Evolutionary conservation across 1,140 invertebrate genomes (phyloP).

Genomic region (Bactericera cockerelli): DNA sequence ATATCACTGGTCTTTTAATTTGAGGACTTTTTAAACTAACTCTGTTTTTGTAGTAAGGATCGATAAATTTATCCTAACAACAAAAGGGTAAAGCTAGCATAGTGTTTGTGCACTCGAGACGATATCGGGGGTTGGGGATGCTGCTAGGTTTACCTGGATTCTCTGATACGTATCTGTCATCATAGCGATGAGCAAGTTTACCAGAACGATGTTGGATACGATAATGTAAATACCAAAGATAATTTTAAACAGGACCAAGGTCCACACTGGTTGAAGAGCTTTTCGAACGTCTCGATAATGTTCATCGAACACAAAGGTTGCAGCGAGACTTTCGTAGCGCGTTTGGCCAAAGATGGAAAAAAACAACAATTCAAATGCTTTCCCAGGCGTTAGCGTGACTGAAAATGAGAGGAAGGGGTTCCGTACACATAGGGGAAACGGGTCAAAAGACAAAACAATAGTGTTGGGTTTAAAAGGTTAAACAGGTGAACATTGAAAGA

Average conservation of each 20-base stretch:
- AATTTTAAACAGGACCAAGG: constrained; percentile 61
- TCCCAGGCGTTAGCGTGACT: constrained; percentile 74
- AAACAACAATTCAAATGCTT: constrained; percentile 93
- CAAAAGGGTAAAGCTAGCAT: no score
- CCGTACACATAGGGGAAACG: no score
- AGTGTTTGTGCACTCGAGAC: no score
- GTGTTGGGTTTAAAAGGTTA: no score
- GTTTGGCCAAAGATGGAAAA: constrained; percentile 98
- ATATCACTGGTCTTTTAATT: no score
- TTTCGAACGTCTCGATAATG: constrained; percentile 47
- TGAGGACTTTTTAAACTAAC: no score
- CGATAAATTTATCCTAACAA: no score
- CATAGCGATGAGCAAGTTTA: constrained; percentile 99
- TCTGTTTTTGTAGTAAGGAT: no score
- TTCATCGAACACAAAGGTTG: neutral
- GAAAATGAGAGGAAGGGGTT: constrained; percentile 23
- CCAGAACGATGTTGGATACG: constrained; percentile 94
- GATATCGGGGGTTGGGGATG: no score
- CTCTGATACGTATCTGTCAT: constrained; percentile 99
- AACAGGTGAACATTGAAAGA: no score
- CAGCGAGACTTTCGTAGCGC: constrained; percentile 53
- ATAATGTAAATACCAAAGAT: constrained; percentile 89
- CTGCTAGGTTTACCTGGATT: constrained; percentile 57
- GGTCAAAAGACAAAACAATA: no score
- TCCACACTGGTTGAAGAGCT: constrained; percentile 49